These are phyloP conservation scores for Siniperca undulata DNA, from an alignment of 2,797 vertebrate genomes.

Conservation along the genomic window DNA sequence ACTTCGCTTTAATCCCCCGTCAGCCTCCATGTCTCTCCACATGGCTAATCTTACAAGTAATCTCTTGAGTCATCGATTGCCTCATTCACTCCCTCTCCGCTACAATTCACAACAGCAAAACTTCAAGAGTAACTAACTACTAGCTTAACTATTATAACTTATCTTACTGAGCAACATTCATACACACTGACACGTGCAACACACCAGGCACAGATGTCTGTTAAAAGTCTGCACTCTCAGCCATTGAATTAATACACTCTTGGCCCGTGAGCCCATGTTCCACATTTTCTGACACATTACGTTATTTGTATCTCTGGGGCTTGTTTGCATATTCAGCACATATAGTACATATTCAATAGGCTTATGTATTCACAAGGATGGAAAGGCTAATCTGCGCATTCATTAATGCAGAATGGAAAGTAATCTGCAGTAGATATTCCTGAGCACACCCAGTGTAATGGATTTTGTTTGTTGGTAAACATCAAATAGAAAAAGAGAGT, in stretches of 20 bases:
- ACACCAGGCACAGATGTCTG: not conserved
- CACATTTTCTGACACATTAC: conserved; percentile 34
- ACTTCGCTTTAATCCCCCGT: conserved; percentile 43
- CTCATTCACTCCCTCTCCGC: conserved; percentile 41
- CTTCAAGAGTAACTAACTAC: not conserved
- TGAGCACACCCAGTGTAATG: not conserved
- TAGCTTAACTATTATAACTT: not conserved
- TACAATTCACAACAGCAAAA: conserved; percentile 38
- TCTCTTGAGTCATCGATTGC: conserved; percentile 63
- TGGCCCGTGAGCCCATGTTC: not conserved
- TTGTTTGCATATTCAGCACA: conserved; percentile 39
- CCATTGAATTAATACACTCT: not conserved
- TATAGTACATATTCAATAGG: conserved; percentile 38
- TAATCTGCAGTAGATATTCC: conserved; percentile 56
- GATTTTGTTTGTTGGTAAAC: conserved; percentile 50
- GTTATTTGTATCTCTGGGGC: conserved; percentile 41
- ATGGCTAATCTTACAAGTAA: conserved; percentile 54
- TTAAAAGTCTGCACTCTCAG: conserved; percentile 27
- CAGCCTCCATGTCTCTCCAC: conserved; percentile 11
- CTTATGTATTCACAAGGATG: conserved; percentile 54
- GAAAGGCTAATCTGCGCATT: conserved; percentile 47
- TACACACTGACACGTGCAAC: not conserved
- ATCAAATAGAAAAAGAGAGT: conserved; percentile 31
- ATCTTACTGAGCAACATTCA: not conserved
- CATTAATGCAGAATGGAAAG: conserved; percentile 36